Base-by-base conservation (phyloP, 2,888 invertebrate species). In the Dione juno region DNA sequence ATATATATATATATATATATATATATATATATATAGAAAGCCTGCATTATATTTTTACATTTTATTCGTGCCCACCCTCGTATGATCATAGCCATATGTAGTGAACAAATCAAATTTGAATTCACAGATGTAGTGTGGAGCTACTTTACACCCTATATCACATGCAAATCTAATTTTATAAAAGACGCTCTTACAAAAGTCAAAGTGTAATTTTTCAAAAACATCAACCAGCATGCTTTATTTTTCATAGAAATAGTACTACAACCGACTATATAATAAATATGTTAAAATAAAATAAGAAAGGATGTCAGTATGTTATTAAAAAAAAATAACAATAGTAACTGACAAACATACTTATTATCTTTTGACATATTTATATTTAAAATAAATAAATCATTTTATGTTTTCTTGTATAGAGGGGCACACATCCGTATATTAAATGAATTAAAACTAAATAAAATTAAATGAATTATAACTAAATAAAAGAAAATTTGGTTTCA, bases 21-120 rank as follows among this genome's bases (percentile, higher is more conserved):
- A n/a, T n/a, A 28, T 28, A 28, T 28, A 28, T 5, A 6, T 7
- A 11, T 41, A 41, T 6, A 53, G 28, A 7, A 43, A 41, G 13
- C 10, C 14, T 52, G n/a, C 19, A 52, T 40, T n/a, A 10, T 37
- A 14, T 21, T 28, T 14, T 63, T 52, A 13, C 40, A 13, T 21
- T 19, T 50, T 45, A 53, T 70, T 61, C 41, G 14, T 37, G 14
- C 66, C 35, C 53, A 66, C 77, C 74, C 74, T 77, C 57, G 69
- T 78, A 78, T 80, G 76, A 75, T 79, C 80, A 79, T 81, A 79
- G 78, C 77, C 76, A 82, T 77, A 80, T 74, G 72, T 83, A 81
- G 79, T 80, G 77, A 78, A 79, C 74, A 84, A 87, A 88, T 85
- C 76, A 81, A 83, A 87, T 88, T 87, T 84, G 76, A 76, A 73